Percentiles rank a stretch among this genome's conserved stretches.
Conservation (phyloP, 2,113 vertebrate species). For the Barbus barbus region DNA sequence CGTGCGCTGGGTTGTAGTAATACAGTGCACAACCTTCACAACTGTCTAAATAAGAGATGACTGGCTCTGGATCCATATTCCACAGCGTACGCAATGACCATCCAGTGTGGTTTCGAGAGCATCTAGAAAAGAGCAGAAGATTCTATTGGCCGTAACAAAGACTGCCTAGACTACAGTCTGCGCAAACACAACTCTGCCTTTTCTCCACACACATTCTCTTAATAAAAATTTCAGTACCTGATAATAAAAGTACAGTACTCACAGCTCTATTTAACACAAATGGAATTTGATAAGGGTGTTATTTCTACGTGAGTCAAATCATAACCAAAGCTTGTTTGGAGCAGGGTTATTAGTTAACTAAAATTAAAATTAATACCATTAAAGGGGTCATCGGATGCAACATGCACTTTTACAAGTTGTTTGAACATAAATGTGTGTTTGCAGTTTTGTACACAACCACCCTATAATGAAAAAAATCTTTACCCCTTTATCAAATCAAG, state of each 20-base stretch:
- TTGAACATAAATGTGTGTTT: too few relatives aligned
- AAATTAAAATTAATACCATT: too few relatives aligned
- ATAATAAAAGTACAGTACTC: not conserved
- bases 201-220: not conserved
- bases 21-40: slow-evolving; percentile 37
- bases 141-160: not conserved
- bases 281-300: too few relatives aligned
- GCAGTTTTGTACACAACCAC: too few relatives aligned
- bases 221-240: not conserved
- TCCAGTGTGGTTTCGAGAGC: slow-evolving; percentile 5
- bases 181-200: not conserved
- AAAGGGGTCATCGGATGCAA: too few relatives aligned
- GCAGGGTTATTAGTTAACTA: too few relatives aligned
- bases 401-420: too few relatives aligned
- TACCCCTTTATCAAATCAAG: too few relatives aligned
- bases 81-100: slow-evolving; percentile 27
- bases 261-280: not conserved
- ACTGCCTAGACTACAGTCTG: not conserved
- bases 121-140: slow-evolving; percentile 16
- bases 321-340: too few relatives aligned
- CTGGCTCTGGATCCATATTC: slow-evolving; percentile 23
- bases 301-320: too few relatives aligned
- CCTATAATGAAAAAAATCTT: too few relatives aligned
- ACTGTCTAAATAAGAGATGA: slow-evolving; percentile 6
- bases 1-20: slow-evolving; percentile 26